phyloP scores from a whole-genome alignment of 1,140 invertebrate species.

The Lamellibrachia luymesi region DNA sequence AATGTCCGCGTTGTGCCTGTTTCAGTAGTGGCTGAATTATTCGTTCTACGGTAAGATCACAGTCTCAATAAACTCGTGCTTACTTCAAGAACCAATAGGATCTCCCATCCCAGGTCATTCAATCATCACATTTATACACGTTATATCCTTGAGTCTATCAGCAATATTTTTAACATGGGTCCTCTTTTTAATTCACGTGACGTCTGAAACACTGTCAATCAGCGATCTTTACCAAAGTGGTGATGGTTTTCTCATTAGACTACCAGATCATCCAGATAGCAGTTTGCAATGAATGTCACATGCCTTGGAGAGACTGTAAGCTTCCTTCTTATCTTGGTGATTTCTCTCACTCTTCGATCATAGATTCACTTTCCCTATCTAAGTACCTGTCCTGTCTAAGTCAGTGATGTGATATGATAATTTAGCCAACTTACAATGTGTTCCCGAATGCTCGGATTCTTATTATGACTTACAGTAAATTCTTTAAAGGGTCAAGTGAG shows the following conservation, averaged over 20 bases:
- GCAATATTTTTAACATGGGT: too few species aligned
- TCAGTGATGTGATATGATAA: not conserved
- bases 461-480: not conserved
- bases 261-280: too few species aligned
- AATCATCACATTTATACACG: not conserved
- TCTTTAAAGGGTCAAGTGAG: not conserved
- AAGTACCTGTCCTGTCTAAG: not conserved
- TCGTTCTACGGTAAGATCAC: not conserved
- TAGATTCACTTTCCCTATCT: too few species aligned
- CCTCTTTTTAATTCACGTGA: too few species aligned
- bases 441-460: not conserved
- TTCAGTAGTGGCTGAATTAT: not conserved
- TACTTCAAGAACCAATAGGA: not conserved
- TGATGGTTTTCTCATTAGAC: too few species aligned
- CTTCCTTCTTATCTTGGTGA: not conserved
- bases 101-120: not conserved
- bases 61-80: not conserved
- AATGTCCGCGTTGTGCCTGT: not conserved
- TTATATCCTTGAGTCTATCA: not conserved
- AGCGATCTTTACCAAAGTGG: too few species aligned
- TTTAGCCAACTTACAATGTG: not conserved
- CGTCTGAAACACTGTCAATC: too few species aligned
- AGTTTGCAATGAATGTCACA: too few species aligned
- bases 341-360: not conserved
- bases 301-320: too few species aligned